These are phyloP conservation scores for Tragelaphus oryx DNA, from an alignment of 2,797 vertebrate genomes.

Conservation along the genomic window DNA sequence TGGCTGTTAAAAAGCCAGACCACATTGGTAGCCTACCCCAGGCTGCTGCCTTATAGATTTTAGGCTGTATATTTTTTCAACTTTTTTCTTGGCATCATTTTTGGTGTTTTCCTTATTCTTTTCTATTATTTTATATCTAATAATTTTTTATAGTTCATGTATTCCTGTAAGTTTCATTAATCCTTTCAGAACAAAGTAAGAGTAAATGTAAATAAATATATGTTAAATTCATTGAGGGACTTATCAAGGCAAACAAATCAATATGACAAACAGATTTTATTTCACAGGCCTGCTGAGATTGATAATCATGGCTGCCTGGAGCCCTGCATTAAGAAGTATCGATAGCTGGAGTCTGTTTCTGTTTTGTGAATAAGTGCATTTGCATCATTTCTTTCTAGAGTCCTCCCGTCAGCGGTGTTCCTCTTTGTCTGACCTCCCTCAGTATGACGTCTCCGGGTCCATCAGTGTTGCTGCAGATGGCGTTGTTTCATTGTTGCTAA, in stretches of 20 bases:
- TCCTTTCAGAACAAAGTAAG: conserved; percentile 28
- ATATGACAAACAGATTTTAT: not conserved
- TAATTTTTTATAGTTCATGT: not conserved
- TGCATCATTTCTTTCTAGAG: not conserved
- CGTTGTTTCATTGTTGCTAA: not conserved
- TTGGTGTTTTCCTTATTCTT: not conserved
- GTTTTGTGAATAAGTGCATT: not conserved
- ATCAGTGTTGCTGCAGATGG: not conserved
- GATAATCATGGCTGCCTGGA: not conserved
- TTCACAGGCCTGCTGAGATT: not conserved
- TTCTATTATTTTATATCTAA: not conserved
- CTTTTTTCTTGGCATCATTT: not conserved
- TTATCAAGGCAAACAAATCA: not conserved
- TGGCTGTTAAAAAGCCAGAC: not conserved
- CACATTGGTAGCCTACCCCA: not conserved
- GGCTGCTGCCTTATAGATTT: not conserved
- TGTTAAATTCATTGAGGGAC: not conserved
- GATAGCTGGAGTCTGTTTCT: not conserved
- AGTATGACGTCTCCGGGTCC: not conserved
- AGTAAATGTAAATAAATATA: not conserved
- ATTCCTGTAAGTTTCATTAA: conserved; percentile 1
- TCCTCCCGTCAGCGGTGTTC: not conserved
- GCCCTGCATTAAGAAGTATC: not conserved
- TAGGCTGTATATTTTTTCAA: not conserved
- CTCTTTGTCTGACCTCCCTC: not conserved